These are phyloP conservation scores for Saccopteryx leptura DNA, from an alignment of 2,113 vertebrate genomes.

Conservation along the genomic window DNA sequence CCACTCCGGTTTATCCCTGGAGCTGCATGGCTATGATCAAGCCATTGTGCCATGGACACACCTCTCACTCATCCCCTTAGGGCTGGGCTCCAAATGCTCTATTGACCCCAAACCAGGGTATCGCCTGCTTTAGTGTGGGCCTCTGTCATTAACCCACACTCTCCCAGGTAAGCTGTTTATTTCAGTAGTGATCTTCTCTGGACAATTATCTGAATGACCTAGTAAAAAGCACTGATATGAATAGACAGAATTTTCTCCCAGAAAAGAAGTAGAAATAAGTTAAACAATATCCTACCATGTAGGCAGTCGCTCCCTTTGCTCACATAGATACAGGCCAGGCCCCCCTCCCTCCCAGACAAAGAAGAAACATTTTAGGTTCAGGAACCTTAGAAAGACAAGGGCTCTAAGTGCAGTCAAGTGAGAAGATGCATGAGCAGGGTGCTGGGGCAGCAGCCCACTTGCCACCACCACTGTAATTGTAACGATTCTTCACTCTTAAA, in stretches of 20 bases:
- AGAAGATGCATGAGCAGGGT: conserved; percentile 71
- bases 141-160: not conserved
- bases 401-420: accelerated
- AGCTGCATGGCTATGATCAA: not conserved
- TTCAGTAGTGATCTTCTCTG: not conserved
- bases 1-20: too few species aligned
- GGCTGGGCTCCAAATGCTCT: not conserved
- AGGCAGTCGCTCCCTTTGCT: not conserved
- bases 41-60: accelerated
- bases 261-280: not conserved
- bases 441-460: accelerated
- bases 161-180: not conserved
- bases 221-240: not conserved
- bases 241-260: not conserved
- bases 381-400: not conserved
- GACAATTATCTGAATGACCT: not conserved
- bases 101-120: not conserved
- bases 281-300: not conserved
- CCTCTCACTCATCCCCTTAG: too few species aligned
- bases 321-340: not conserved
- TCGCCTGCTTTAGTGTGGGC: accelerated
- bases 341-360: not conserved
- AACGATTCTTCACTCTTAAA: conserved; percentile 80
- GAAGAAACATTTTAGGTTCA: not conserved
- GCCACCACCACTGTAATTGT: conserved; percentile 70